These are phyloP conservation scores for Petrosia ficiformis DNA, from an alignment of 37 sponge, comb jelly and placozoan genomes.

Conservation along the genomic window DNA sequence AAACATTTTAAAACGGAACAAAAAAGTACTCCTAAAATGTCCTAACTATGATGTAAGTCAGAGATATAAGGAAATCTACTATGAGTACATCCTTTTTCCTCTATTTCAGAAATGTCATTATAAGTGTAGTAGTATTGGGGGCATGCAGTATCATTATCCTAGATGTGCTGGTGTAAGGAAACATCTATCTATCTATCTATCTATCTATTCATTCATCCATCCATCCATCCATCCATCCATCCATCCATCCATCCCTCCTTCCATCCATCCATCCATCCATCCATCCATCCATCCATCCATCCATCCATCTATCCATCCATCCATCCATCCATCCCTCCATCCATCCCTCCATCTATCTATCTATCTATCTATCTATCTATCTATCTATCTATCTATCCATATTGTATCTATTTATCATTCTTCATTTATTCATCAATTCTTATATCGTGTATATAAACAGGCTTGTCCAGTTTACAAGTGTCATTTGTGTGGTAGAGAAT, in stretches of 20 bases:
- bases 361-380: slow-evolving; percentile 3
- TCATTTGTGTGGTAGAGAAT: slow-evolving; percentile 22
- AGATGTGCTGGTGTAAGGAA: slow-evolving; percentile 32
- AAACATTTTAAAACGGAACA: slow-evolving; percentile 40
- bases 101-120: slow-evolving; percentile 38
- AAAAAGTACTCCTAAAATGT: slow-evolving; percentile 58
- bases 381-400: background rate
- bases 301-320: background rate
- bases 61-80: background rate
- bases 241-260: background rate
- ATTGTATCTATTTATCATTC: background rate
- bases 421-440: background rate
- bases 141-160: slow-evolving; percentile 54
- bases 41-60: slow-evolving; percentile 52
- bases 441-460: background rate
- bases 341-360: background rate
- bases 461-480: slow-evolving; percentile 39
- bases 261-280: background rate
- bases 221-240: background rate
- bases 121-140: slow-evolving; percentile 59
- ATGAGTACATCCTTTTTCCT: background rate
- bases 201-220: background rate
- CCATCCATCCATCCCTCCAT: background rate
- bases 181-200: background rate
- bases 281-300: background rate